Evolutionary conservation across 2,113 vertebrate species (phyloP), one percentile per base, ranked within the genome.

Genomic region (Nothobranchius furzeri): DNA sequence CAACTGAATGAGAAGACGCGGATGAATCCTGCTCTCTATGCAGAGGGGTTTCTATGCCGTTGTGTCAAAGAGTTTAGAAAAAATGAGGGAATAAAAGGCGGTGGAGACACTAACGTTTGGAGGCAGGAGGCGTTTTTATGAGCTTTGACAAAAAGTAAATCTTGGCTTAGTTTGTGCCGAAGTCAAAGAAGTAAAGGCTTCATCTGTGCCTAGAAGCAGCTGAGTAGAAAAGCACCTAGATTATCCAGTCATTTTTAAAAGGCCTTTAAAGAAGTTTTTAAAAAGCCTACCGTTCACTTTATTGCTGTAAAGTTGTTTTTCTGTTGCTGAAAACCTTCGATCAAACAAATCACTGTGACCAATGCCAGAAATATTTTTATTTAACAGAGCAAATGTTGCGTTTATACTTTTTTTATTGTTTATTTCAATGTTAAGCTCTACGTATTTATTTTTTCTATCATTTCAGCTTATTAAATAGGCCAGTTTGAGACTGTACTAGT

Each of bases 301-400:
- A 81, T 77, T 70, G 70, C 87, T 85, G 59, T 76, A 72, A 70
- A 76, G 74, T 60, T 53, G 65, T 84, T 83, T 79, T 3, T 79
- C 87, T 89, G 61, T 87, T 81, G 82, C 83, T 85, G 76, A 86
- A 90, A 86, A 75, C 75, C 77, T 87, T 87, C 65, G 76, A 89
- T 89, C 75, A 87, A 89, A 89, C 75, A 86, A 89, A 92, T 90
- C 92, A 93, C 92, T 93, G 92, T 93, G 92, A 93, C 88, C 88
- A 88, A 91, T 79, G 86, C 79, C 86, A 87, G 84, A 90, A 87
- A 80, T 58, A 51, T 75, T 78, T 81, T 76, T 80, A 46, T 80
- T 89, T 86, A 48, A 84, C 40, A 60, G 56, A 86, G 73, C 70
- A 81, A 83, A 85, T 79, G 50, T 82, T 74, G 25, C 52, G 65